Evolutionary conservation across 2,888 invertebrate genomes (phyloP).

Genomic region (Antheraea assamensis): DNA sequence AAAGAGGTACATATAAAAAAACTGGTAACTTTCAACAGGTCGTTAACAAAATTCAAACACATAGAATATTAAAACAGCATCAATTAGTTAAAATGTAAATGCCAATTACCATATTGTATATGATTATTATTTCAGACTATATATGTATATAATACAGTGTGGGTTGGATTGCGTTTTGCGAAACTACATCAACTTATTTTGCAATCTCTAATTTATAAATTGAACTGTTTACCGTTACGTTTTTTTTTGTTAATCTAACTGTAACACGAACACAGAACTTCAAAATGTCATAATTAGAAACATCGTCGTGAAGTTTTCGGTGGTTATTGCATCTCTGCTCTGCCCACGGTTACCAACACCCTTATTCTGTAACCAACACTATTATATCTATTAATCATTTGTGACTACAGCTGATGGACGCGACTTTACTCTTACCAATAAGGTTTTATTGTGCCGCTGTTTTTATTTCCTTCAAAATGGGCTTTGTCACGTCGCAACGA

Average conservation of each 20-base stretch:
- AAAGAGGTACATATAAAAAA: too few species aligned
- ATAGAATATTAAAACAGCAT: too few species aligned
- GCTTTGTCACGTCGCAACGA: too few species aligned
- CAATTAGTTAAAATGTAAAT: too few species aligned
- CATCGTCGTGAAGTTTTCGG: constrained; percentile 25
- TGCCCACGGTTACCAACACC: constrained; percentile 17
- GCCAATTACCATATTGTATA: too few species aligned
- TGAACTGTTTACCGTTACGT: constrained; percentile 25
- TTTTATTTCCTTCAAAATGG: too few species aligned
- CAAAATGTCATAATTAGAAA: constrained; percentile 40
- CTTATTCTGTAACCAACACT: background rate
- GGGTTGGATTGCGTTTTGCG: background rate
- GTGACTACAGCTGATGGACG: background rate
- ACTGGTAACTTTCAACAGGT: too few species aligned
- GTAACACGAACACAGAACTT: constrained; percentile 24
- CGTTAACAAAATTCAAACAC: too few species aligned
- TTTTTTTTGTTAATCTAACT: constrained; percentile 21
- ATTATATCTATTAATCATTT: background rate
- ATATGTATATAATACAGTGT: background rate
- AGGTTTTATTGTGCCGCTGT: too few species aligned
- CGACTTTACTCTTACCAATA: background rate
- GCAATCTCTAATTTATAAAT: constrained; percentile 10
- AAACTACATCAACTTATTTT: constrained; percentile 17
- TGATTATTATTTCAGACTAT: too few species aligned
- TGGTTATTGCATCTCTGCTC: constrained; percentile 22